phyloP scores from a whole-genome alignment of 2,888 invertebrate species.

The Eupsilia transversa region DNA sequence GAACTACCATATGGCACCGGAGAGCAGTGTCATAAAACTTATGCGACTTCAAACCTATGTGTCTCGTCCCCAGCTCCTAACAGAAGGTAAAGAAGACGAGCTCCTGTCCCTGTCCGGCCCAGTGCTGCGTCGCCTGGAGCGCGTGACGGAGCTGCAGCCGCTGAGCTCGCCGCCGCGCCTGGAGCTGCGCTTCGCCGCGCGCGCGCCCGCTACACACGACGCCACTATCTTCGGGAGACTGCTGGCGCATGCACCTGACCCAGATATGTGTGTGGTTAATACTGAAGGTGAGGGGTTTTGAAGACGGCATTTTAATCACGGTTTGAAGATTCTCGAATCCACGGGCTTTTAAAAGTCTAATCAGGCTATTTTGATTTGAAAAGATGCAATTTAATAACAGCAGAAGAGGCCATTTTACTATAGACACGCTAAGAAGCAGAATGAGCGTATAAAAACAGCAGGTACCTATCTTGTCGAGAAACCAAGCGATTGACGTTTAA shows the following conservation, averaged over 20 bases:
- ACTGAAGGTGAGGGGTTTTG: slow-evolving; percentile 85
- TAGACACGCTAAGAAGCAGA: too few species aligned
- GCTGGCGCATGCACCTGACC: slow-evolving; percentile 92
- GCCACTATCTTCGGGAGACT: slow-evolving; percentile 81
- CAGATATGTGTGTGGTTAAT: slow-evolving; percentile 90
- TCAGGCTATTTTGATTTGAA: too few species aligned
- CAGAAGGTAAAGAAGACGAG: slow-evolving; percentile 93
- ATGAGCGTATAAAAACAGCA: too few species aligned
- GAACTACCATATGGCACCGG: neutral
- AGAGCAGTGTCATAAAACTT: neutral
- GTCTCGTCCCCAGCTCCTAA: slow-evolving; percentile 83
- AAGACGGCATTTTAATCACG: too few species aligned
- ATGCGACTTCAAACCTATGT: neutral
- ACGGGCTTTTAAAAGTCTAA: too few species aligned
- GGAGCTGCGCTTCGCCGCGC: slow-evolving; percentile 81
- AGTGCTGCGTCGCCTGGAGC: slow-evolving; percentile 92
- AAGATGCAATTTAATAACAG: too few species aligned
- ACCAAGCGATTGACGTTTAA: too few species aligned
- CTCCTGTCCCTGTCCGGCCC: slow-evolving; percentile 92
- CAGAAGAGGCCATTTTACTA: too few species aligned
- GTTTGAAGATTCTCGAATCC: too few species aligned
- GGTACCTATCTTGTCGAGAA: too few species aligned
- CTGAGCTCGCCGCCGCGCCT: slow-evolving; percentile 77
- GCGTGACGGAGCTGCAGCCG: slow-evolving; percentile 89
- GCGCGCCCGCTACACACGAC: slow-evolving; percentile 77